Base-by-base conservation (phyloP, 2,888 invertebrate genomes). In the Chorisops tibialis region DNA sequence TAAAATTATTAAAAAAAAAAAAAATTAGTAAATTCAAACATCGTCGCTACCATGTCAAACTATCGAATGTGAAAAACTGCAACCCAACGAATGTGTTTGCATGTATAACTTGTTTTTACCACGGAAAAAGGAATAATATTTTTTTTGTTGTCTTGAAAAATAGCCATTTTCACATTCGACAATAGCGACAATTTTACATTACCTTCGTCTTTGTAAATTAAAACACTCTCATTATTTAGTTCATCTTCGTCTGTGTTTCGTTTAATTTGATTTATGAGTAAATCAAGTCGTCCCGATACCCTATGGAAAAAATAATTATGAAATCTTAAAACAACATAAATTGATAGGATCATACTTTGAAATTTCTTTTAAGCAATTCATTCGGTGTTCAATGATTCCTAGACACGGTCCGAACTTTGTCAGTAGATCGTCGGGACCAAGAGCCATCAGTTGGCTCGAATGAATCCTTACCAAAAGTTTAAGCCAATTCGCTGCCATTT, bases 191-290 rank as follows among this genome's bases (percentile, higher is more conserved):
- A 5, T 2, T 30, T 30, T 1, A 1, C 9, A 30, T 30, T 68
- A 77, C 75, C 74, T 66, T 70, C 70, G 56, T 78, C 79, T 22
- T 77, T 71, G 56, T 74, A 71, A 12, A 74, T 66, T 18, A 79
- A 61, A 7, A 70, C 70, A 66, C 75, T 73, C 30, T 71, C 70
- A 63, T 68, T 72, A 63, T 74, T 73, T 9, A 78, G 65, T 41
- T 66, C 68, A 14, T 74, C 74, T 21, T 62, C 58, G 14, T 71
- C 71, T 1, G 70, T 68, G 64, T 77, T 77, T 2, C 73, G 71
- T 64, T 74, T 73, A 63, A 79, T 77, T 71, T 78, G 77, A 64
- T 70, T 75, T 1, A 79, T 72, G 41, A 79, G 69, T 54, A 79
- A 69, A 62, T 74, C 72, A 5, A 79, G 68, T 2, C 77, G 71